phyloP scores from a whole-genome alignment of 2,797 vertebrate genomes.

The Perodicticus potto region DNA sequence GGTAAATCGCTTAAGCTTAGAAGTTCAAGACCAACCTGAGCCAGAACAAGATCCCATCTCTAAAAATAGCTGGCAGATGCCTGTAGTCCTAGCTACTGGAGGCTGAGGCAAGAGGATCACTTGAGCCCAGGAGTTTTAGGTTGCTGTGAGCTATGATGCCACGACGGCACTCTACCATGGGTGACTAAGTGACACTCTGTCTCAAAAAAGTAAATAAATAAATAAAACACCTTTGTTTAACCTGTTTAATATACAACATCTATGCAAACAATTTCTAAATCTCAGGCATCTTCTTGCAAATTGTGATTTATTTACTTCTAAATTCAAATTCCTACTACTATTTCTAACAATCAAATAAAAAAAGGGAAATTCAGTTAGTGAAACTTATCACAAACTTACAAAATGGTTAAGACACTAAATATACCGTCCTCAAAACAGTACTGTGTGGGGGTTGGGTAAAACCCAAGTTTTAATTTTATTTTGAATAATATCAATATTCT shows the following conservation, averaged over 20 bases:
- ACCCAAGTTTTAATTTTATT: slow-evolving; percentile 57
- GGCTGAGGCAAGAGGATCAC: no score
- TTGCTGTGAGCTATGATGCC: no score
- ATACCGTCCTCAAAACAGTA: slow-evolving; percentile 21
- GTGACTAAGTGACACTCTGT: no score
- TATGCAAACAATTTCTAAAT: slow-evolving; percentile 40
- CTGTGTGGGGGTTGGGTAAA: background rate
- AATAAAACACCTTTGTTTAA: background rate
- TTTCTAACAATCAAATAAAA: slow-evolving; percentile 71
- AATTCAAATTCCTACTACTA: slow-evolving; percentile 75
- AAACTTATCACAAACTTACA: slow-evolving; percentile 71
- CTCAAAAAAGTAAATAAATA: no score
- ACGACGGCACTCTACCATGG: no score
- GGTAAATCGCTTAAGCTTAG: no score
- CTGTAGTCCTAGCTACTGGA: no score
- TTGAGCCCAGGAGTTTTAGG: no score
- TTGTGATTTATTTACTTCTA: slow-evolving; percentile 74
- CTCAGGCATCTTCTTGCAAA: background rate
- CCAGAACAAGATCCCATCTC: no score
- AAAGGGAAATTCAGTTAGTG: slow-evolving; percentile 66
- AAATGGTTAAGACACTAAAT: slow-evolving; percentile 59
- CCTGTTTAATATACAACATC: slow-evolving; percentile 13
- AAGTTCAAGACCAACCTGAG: no score
- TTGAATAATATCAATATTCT: slow-evolving; percentile 75
- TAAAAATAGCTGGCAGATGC: no score